Evolutionary conservation across 2,888 invertebrate species (phyloP), one percentile per base, ranked within the genome.

Genomic region (Amaurobius ferox): DNA sequence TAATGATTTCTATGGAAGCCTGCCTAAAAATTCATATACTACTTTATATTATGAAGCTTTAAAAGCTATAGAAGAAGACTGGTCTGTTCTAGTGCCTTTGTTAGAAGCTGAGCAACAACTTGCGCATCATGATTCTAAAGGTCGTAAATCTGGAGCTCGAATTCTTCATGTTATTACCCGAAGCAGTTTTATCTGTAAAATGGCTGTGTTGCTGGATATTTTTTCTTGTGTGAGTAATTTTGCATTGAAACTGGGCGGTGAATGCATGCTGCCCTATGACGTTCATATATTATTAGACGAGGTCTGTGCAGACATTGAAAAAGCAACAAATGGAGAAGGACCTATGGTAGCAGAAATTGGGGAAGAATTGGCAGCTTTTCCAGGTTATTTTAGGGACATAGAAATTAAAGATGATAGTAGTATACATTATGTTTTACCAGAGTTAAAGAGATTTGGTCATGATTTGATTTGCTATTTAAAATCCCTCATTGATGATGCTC

Each of bases 181-280:
- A 32, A 44, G 35, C 13, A 32, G 23, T 6, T 83, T 83, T 39
- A 16, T 83, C 23, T 71, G 40, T 39, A 70, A 76, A 35, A 19
- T 83, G 32, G 83, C 76, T 29, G 16, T 83, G 19, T 29, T 64
- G 0, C 61, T 83, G 1, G 83, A 83, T 16, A 32, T 83, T 11
- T 70, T 83, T n/a, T 29, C 16, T n/a, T 71, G 76, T 30, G 19
- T 83, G 28, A 55, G 19, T 35, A 26, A 48, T 23, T 71, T 83
- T 71, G 26, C 64, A 9, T 3, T 32, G 1, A 13, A 70, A 35
- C 13, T 77, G 5, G 23, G 76, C 62, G 39, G 35, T 19, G 28
- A 76, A n/a, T 32, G 48, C 7, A 29, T 44, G 0, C 11, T 79
- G 39, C 70, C 64, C 5, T 83, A 29, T 48, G 32, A 62, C 19